Conservation (phyloP, 1,140 invertebrate species). For the Drosophila kikkawai region DNA sequence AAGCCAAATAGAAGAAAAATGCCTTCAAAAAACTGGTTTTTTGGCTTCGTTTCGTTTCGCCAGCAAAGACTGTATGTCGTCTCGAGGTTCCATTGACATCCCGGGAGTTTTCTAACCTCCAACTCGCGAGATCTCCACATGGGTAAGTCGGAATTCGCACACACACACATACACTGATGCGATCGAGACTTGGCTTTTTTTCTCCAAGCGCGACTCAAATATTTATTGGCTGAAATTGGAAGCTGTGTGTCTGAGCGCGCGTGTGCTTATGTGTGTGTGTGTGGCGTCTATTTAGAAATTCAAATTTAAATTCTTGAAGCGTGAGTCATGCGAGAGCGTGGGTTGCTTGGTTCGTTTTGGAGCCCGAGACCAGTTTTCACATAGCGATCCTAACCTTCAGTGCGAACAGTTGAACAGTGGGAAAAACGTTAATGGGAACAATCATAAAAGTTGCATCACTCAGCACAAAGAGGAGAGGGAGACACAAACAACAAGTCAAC, state of each 20-base stretch:
- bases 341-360: conserved; percentile 40
- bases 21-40: conserved; percentile 67
- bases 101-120: conserved; percentile 64
- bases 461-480: conserved; percentile 60
- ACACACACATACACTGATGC: conserved; percentile 27
- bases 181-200: conserved; percentile 54
- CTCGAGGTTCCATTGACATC: conserved; percentile 71
- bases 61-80: conserved; percentile 71
- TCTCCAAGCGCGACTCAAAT: conserved; percentile 52
- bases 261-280: conserved; percentile 35
- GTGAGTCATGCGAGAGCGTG: conserved; percentile 75
- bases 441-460: conserved; percentile 78
- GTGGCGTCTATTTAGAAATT: conserved; percentile 80
- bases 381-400: conserved; percentile 48
- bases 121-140: conserved; percentile 50
- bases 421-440: conserved; percentile 33
- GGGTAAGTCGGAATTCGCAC: conserved; percentile 70
- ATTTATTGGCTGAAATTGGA: conserved; percentile 82
- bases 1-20: conserved; percentile 67
- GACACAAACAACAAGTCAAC: conserved; percentile 75
- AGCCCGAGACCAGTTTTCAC: conserved; percentile 40
- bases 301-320: conserved; percentile 76
- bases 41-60: conserved; percentile 17
- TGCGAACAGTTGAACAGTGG: conserved; percentile 12
- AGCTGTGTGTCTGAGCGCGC: conserved; percentile 45